Conservation (phyloP, 2,113 vertebrate species). For the Panthera uncia region DNA sequence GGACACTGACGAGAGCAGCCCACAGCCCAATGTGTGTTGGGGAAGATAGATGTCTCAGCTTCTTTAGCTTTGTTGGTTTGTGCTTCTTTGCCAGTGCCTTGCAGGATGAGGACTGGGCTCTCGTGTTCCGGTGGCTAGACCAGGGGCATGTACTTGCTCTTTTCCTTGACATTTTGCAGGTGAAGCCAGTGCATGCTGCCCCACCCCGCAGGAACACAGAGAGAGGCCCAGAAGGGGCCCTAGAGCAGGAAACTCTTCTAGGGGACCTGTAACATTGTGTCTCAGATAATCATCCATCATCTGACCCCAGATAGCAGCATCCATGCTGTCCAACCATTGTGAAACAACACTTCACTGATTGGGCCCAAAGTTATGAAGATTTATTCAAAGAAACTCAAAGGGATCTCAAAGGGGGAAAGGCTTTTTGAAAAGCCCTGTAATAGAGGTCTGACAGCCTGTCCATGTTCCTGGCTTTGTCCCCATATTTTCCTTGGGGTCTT, state of each 20-base stretch:
- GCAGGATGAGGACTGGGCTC: background rate
- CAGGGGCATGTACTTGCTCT: background rate
- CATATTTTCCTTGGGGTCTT: background rate
- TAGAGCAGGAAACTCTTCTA: background rate
- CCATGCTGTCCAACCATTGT: rapidly evolving
- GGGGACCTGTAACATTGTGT: background rate
- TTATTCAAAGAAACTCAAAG: background rate
- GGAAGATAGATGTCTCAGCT: background rate
- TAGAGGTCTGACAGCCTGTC: background rate
- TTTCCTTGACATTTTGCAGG: background rate
- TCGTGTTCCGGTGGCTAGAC: background rate
- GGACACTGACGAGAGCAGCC: rapidly evolving
- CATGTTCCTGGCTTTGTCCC: background rate
- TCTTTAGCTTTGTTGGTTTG: background rate
- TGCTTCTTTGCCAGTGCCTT: background rate
- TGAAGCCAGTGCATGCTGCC: background rate
- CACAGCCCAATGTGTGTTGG: rapidly evolving
- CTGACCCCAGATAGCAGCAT: background rate
- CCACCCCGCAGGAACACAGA: background rate
- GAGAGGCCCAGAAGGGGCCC: background rate
- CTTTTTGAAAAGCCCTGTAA: background rate
- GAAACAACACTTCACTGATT: background rate
- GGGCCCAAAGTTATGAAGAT: background rate
- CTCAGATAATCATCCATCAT: rapidly evolving
- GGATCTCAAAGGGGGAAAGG: background rate